Base-by-base conservation (phyloP, 2,888 invertebrate genomes). In the Plagodis pulveraria region DNA sequence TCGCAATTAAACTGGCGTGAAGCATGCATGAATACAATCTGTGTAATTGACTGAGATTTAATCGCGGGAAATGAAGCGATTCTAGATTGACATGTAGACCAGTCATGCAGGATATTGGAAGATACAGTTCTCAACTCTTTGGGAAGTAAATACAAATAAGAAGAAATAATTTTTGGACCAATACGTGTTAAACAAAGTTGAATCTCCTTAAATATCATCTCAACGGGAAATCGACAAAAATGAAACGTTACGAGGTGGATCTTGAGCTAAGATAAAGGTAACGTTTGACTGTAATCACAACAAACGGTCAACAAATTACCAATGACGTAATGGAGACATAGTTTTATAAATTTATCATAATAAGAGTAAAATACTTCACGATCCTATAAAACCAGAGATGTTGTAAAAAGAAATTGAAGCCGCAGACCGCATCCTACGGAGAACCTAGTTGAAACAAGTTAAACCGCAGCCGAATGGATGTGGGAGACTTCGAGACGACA, bases 51-150 rank as follows among this genome's bases (percentile, higher is more conserved):
- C 63, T 65, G 66, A 65, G 66, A 70, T 59, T 45, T 70, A 71
- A 79, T 74, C 64, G 68, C 74, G 74, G 76, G 77, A 80, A 78
- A 78, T 63, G 58, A 70, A 65, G 62, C 56, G 45, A 56, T 58
- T 65, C 50, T 66, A 50, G 65, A 73, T 72, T 73, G 62, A 60
- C 62, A 47, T 52, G 54, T 58, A 73, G 63, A 71, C 75, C 71
- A 63, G 50, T 60, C 56, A 66, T 65, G 49, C 22, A 22, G 22
- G 22, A 22, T 22, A 62, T 57, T 64, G 56, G 41, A 52, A 33
- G 47, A 50, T 54, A 58, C 47, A 36, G 44, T 9, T 52, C 50
- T 40, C 48, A 49, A 52, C 58, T 58, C 56, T 22, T 22, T 22
- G 22, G 22, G 22, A 22, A 22, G 22, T 22, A 22, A 22, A 22